phyloP scores from a whole-genome alignment of 2,113 vertebrate genomes.

The Neolamprologus fasciatus region DNA sequence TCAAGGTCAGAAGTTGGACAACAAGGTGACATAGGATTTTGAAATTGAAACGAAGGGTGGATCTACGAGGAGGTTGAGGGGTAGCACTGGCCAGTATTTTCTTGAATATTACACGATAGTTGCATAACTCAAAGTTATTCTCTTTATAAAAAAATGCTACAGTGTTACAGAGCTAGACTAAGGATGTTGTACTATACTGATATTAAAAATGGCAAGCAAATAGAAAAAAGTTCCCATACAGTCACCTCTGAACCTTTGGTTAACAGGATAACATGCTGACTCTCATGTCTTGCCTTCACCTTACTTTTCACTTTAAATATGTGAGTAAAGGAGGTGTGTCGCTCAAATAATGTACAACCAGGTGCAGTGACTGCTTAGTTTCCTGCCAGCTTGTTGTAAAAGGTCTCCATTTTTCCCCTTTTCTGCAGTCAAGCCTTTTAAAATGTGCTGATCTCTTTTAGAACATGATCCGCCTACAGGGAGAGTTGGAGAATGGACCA shows the following conservation, averaged over 20 bases:
- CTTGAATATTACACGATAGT: neutral
- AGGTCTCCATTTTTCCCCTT: neutral
- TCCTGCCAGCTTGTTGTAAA: neutral
- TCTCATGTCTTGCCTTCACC: neutral
- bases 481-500: slow-evolving; percentile 86
- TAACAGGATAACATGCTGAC: neutral
- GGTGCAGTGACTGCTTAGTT: neutral
- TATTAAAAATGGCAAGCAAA: neutral
- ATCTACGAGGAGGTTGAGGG: neutral
- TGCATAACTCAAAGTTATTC: neutral
- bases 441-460: slow-evolving; percentile 31
- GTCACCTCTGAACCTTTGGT: neutral
- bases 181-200: neutral
- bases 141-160: neutral
- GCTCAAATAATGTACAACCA: neutral
- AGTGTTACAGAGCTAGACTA: neutral
- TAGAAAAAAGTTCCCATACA: neutral
- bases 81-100: neutral
- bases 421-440: neutral
- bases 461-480: slow-evolving; percentile 88
- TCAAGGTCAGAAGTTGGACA: neutral
- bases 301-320: neutral
- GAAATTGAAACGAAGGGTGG: neutral
- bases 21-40: neutral
- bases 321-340: neutral